A percentile compares a stretch with the other conserved stretches of the same genome.
Conservation (phyloP, 2,888 invertebrate species). For the Elysia crispata region DNA sequence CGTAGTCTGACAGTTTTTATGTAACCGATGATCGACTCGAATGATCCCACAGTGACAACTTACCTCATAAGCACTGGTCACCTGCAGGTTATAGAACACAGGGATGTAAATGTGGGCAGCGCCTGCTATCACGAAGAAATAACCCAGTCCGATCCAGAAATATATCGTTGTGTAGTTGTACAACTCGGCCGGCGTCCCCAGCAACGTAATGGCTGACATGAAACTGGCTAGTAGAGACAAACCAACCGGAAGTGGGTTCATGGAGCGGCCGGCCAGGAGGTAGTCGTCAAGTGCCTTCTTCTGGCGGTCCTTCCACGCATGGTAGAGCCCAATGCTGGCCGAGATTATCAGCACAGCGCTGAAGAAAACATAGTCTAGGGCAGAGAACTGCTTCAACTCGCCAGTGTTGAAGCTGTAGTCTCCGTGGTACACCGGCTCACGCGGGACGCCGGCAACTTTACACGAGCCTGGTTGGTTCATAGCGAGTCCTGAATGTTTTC, state of each 20-base stretch:
- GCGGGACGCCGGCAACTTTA: no score
- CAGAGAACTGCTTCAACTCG: constrained; percentile 57
- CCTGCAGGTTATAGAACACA: constrained; percentile 66
- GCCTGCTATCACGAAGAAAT: constrained; percentile 71
- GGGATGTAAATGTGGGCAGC: constrained; percentile 71
- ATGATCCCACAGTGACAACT: constrained; percentile 24
- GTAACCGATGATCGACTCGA: not conserved
- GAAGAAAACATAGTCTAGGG: constrained; percentile 72
- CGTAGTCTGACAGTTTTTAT: not conserved
- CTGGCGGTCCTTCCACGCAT: constrained; percentile 69
- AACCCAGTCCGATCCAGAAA: constrained; percentile 70
- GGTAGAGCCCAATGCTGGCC: constrained; percentile 71
- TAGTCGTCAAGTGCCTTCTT: constrained; percentile 68
- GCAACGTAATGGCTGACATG: constrained; percentile 76
- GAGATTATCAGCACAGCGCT: constrained; percentile 66
- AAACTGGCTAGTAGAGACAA: constrained; percentile 76
- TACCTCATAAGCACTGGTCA: constrained; percentile 72
- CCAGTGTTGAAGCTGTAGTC: constrained; percentile 64
- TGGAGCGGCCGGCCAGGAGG: constrained; percentile 73
- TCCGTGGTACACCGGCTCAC: constrained; percentile 34
- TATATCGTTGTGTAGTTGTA: constrained; percentile 75
- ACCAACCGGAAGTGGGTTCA: constrained; percentile 73
- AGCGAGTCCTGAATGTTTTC: no score
- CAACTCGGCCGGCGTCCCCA: constrained; percentile 75
- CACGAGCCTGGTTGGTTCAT: no score